These are phyloP conservation scores for Scaptomyza flava DNA, from an alignment of 2,888 invertebrate species.

Conservation along the genomic window DNA sequence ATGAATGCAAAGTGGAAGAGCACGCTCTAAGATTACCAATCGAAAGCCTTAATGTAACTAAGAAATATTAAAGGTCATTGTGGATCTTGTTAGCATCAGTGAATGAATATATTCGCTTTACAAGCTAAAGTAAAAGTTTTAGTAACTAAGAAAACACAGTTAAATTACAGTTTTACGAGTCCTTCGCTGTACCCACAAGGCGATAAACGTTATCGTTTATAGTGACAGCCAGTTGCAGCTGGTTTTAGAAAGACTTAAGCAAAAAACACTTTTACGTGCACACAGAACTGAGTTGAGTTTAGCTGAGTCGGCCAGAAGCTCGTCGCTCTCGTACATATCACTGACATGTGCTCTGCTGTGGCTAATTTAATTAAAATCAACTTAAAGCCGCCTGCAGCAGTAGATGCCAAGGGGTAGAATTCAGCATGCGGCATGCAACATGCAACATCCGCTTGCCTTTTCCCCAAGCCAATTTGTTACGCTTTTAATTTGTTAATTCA, in stretches of 20 bases:
- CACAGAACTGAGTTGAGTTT: conserved; percentile 2
- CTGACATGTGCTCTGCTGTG: conserved; percentile 57
- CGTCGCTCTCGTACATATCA: conserved; percentile 36
- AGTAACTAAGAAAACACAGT: background rate
- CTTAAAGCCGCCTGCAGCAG: conserved; percentile 57
- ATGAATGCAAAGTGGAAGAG: background rate
- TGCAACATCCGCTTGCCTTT: conserved; percentile 37
- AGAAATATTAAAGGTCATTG: too few species aligned
- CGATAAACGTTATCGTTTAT: conserved; percentile 23
- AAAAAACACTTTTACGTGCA: conserved; percentile 3
- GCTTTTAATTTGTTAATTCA: conserved; percentile 78
- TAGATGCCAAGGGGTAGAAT: conserved; percentile 21
- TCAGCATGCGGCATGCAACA: conserved; percentile 42
- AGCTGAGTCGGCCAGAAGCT: conserved; percentile 12
- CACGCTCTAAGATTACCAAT: too few species aligned
- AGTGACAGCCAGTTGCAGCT: conserved; percentile 9
- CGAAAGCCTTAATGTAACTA: too few species aligned
- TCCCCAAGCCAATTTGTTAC: conserved; percentile 69
- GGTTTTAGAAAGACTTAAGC: background rate
- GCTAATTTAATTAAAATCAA: conserved; percentile 77
- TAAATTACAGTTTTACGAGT: conserved; percentile 7
- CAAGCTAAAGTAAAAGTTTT: background rate
- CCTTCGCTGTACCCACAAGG: background rate
- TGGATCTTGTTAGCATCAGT: too few species aligned
- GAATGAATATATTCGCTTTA: too few species aligned